A percentile compares a stretch with the other conserved stretches of the same genome.
Evolutionary conservation across 2,888 invertebrate species (phyloP).

Genomic region (Dasypolia templi): DNA sequence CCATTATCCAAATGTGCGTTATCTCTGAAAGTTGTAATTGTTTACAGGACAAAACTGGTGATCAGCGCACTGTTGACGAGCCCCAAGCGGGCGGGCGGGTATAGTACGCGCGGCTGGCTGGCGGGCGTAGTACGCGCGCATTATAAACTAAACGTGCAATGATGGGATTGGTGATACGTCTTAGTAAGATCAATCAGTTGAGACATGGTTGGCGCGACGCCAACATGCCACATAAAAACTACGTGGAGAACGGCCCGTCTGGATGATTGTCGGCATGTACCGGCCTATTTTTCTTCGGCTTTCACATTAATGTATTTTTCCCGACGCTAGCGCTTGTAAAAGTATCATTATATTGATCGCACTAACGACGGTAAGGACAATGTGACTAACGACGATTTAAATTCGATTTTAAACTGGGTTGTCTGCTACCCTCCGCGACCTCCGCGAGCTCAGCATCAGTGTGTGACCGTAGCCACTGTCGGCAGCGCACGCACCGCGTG

Average conservation of each 20-base stretch:
- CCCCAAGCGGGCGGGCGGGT: not conserved
- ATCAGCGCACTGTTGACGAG: too few species aligned
- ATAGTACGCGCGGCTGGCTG: constrained; percentile 43
- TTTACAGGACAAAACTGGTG: not conserved
- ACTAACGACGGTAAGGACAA: constrained; percentile 18
- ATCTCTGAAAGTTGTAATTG: not conserved
- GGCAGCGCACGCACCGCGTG: not conserved
- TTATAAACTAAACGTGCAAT: constrained; percentile 58
- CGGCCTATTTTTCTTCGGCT: constrained; percentile 61
- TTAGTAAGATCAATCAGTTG: constrained; percentile 81
- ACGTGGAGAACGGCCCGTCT: constrained; percentile 64
- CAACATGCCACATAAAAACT: constrained; percentile 74
- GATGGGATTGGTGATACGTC: constrained; percentile 70
- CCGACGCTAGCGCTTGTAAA: constrained; percentile 23
- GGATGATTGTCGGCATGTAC: constrained; percentile 52
- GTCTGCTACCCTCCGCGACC: not conserved
- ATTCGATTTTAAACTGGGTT: constrained; percentile 14
- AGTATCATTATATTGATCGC: constrained; percentile 42
- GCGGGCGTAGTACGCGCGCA: constrained; percentile 38
- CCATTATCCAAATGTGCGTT: not conserved
- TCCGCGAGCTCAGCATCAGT: too few species aligned
- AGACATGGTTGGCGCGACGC: constrained; percentile 73
- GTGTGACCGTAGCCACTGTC: not conserved
- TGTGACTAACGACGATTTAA: constrained; percentile 17
- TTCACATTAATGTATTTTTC: constrained; percentile 39